Evolutionary conservation across 2,797 vertebrate species (phyloP).

Genomic region (Urophycis tenuis): DNA sequence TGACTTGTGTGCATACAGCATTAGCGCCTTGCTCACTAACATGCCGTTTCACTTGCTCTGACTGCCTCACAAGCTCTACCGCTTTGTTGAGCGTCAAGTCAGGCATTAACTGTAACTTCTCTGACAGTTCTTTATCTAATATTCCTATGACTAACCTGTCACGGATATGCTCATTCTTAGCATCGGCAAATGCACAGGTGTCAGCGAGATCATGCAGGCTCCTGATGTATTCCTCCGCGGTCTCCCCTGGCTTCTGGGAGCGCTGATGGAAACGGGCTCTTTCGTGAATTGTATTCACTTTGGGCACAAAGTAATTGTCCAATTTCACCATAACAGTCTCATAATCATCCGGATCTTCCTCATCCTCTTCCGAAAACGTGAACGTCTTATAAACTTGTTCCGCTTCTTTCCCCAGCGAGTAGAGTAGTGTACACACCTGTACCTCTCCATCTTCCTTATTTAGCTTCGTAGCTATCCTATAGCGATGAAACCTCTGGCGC

Average conservation of each 20-base stretch:
- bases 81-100: background rate
- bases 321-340: background rate
- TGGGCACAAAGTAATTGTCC: background rate
- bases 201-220: background rate
- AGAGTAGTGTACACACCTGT: slow-evolving; percentile 11
- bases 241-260: background rate
- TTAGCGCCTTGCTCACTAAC: background rate
- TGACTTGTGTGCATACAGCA: background rate
- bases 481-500: slow-evolving; percentile 6
- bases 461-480: slow-evolving; percentile 5
- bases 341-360: background rate
- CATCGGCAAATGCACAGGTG: background rate
- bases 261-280: background rate
- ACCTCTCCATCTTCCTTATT: slow-evolving; percentile 1
- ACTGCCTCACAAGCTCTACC: background rate
- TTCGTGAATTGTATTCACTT: background rate
- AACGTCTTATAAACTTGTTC: slow-evolving; percentile 8
- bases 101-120: background rate
- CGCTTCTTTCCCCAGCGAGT: background rate
- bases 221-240: background rate
- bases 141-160: background rate
- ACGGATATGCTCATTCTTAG: background rate
- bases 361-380: background rate
- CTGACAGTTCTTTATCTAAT: background rate
- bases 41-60: background rate